phyloP scores from a whole-genome alignment of 92 coral and sea anemone genomes.

The Zoanthus gigantus region DNA sequence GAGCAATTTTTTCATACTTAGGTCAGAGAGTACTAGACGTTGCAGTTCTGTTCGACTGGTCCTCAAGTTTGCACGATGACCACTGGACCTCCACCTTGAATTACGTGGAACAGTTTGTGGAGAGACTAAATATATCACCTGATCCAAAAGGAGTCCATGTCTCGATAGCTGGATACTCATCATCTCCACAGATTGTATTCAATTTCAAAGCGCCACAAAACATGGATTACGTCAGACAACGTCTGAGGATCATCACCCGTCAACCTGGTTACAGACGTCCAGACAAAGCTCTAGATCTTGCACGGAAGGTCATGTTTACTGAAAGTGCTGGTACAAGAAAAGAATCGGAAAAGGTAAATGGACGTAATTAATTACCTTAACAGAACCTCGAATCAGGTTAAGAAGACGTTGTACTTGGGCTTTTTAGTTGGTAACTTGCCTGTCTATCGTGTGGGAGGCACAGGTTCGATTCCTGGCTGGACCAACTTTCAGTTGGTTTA shows the following conservation, averaged over 20 bases:
- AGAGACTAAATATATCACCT: slow-evolving; percentile 18
- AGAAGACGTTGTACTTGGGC: too few species aligned
- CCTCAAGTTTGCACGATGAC: slow-evolving; percentile 8
- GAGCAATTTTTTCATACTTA: too few species aligned
- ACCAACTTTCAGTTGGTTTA: too few species aligned
- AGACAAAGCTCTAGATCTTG: slow-evolving; percentile 18
- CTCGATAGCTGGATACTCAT: slow-evolving; percentile 19
- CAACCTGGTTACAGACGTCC: slow-evolving; percentile 28
- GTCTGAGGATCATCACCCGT: slow-evolving; percentile 9
- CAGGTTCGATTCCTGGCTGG: too few species aligned
- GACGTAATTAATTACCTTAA: too few species aligned
- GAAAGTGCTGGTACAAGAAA: slow-evolving; percentile 3
- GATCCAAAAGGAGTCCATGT: slow-evolving; percentile 27
- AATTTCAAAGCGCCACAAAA: slow-evolving; percentile 16
- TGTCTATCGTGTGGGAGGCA: too few species aligned
- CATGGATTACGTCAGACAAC: slow-evolving; percentile 5
- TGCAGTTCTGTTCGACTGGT: slow-evolving; percentile 25
- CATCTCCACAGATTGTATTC: slow-evolving; percentile 16
- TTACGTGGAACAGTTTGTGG: slow-evolving; percentile 19
- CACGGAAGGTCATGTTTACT: background rate
- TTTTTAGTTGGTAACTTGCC: too few species aligned
- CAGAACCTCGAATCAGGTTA: too few species aligned
- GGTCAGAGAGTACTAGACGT: background rate
- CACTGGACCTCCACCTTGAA: slow-evolving; percentile 25
- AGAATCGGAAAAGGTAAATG: background rate